Evolutionary conservation across 2,113 vertebrate genomes (phyloP), one percentile per base, ranked within the genome.

Genomic region (Antechinus flavipes): DNA sequence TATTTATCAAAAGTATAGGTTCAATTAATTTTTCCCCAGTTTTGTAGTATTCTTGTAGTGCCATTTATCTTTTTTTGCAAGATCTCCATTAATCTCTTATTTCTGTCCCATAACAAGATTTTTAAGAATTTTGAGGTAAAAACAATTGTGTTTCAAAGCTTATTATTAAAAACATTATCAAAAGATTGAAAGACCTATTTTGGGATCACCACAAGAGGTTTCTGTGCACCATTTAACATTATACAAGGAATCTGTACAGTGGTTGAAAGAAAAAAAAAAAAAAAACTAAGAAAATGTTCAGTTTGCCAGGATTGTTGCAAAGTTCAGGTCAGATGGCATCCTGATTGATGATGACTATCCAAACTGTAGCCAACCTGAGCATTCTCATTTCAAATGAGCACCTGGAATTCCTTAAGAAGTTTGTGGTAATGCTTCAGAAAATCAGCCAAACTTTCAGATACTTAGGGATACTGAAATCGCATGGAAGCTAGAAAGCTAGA

Each of bases 1-100:
- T 98, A 98, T 99, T 99, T 99, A 99, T 99, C 98, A 99, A 98
- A 99, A 98, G 97, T 98, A 97, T 98, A 98, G 97, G 98, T 98
- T 98, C 99, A 98, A 98, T 99, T 99, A 99, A 98, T 99, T 98
- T 98, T 95, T 30, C 95, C 92, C 96, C 95, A 97, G 93, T 98
- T 99, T 98, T 98, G 96, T 98, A 94, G 95, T 97, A 93, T 98
- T 98, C 97, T 97, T 97, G 96, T 96, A 94, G 96, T 97, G 96
- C 96, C 98, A 98, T 99, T 99, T 99, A 98, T 99, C 98, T 98
- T 99, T 98, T 98, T 98, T 98, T 96, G 90, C 94, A 97, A 98
- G 97, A 98, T 98, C 98, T 98, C 98, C 97, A 98, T 98, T 98
- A 98, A 98, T 99, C 98, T 98, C 98, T 96, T 96, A 97, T 98